Percentiles rank a stretch among this genome's conserved stretches.
Evolutionary conservation across 2,888 invertebrate species (phyloP).

Genomic region (Omphaloscelis lunosa): DNA sequence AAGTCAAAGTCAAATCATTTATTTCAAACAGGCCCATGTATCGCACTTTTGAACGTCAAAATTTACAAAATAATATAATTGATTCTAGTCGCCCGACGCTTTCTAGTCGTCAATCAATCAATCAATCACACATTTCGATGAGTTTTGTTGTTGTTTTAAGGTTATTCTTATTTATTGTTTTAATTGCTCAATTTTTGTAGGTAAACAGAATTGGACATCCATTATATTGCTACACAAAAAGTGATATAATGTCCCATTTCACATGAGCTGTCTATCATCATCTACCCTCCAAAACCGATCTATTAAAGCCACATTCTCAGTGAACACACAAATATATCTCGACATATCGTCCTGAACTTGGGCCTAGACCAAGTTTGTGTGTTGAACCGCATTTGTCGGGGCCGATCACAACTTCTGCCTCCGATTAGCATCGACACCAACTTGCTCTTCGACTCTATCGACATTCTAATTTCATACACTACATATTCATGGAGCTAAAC

Average conservation of each 20-base stretch:
- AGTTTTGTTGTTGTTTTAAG: background rate
- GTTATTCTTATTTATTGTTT: background rate
- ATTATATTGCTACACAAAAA: background rate
- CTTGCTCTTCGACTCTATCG: constrained; percentile 69
- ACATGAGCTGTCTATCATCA: background rate
- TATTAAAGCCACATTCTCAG: constrained; percentile 44
- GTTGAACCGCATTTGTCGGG: constrained; percentile 86
- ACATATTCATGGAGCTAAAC: constrained; percentile 41
- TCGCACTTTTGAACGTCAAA: too few relatives aligned
- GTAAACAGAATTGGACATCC: background rate
- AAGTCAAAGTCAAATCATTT: too few relatives aligned
- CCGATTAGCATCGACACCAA: constrained; percentile 84
- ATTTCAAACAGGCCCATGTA: too few relatives aligned
- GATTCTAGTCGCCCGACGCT: too few relatives aligned
- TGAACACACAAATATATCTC: constrained; percentile 34
- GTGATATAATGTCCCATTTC: background rate
- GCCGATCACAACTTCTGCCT: constrained; percentile 78
- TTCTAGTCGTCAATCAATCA: too few relatives aligned
- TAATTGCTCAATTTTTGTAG: background rate
- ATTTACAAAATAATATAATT: too few relatives aligned
- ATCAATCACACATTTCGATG: background rate
- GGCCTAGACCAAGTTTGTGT: constrained; percentile 79
- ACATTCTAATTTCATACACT: constrained; percentile 67
- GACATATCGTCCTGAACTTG: constrained; percentile 60
- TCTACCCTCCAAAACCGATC: constrained; percentile 8